phyloP scores from a whole-genome alignment of 2,113 vertebrate species.

The Haemorhous mexicanus region DNA sequence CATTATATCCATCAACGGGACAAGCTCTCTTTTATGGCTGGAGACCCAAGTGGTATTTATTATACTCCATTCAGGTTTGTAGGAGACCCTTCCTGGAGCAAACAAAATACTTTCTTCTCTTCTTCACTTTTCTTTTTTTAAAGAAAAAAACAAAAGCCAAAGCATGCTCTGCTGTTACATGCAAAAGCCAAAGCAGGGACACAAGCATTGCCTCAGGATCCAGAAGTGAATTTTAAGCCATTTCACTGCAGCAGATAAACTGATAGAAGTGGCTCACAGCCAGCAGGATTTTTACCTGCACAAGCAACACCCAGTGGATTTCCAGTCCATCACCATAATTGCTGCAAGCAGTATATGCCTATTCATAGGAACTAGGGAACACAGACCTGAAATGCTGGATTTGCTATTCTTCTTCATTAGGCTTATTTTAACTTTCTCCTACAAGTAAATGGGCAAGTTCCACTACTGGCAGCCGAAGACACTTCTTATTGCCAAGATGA shows the following conservation, averaged over 20 bases:
- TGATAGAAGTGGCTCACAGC: neutral
- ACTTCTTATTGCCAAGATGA: neutral
- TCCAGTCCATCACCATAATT: neutral
- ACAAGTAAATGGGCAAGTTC: neutral
- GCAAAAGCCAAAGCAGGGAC: neutral
- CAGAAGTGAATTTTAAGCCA: neutral
- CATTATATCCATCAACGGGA: neutral
- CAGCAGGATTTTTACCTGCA: neutral
- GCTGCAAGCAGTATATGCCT: neutral
- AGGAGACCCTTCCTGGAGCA: neutral
- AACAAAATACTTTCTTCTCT: neutral
- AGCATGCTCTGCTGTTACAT: neutral
- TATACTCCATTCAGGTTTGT: neutral
- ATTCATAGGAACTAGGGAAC: neutral
- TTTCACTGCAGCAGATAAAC: conserved; percentile 2
- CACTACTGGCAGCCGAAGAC: conserved; percentile 16
- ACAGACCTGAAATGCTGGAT: conserved; percentile 22
- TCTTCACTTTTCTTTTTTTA: neutral
- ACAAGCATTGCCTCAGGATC: neutral
- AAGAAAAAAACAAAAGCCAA: neutral
- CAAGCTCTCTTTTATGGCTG: neutral
- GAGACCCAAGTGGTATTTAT: neutral
- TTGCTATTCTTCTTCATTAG: conserved; percentile 9
- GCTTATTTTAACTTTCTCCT: conserved; percentile 40
- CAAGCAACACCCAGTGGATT: neutral